These are phyloP conservation scores for Gambusia holbrooki DNA, from an alignment of 2,113 vertebrate species.

Conservation along the genomic window DNA sequence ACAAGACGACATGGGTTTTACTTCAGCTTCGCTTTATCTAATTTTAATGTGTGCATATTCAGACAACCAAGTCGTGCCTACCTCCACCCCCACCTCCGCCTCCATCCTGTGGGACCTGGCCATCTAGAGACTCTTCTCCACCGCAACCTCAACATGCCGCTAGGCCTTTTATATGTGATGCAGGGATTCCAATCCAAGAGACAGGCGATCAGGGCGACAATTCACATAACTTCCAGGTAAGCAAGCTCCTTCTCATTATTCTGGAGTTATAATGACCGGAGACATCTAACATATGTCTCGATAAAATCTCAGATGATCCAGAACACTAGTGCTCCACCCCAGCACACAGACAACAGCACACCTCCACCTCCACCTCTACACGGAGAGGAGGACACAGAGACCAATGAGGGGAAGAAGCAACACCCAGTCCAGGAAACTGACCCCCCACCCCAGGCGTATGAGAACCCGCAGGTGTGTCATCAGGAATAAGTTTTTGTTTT, in stretches of 20 bases:
- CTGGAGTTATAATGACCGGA: neutral
- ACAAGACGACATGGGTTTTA: too few species aligned
- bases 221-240: constrained; percentile 9
- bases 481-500: neutral
- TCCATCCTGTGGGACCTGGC: neutral
- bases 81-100: constrained; percentile 3
- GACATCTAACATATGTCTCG: neutral
- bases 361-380: neutral
- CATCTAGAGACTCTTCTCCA: rapidly evolving
- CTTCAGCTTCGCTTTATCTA: neutral
- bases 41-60: neutral
- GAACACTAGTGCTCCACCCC: neutral
- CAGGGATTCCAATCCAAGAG: constrained; percentile 73
- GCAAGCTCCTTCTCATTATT: constrained; percentile 12
- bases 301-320: constrained; percentile 8
- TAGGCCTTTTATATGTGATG: neutral
- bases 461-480: neutral
- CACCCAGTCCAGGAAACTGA: constrained; percentile 45
- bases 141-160: constrained; percentile 24
- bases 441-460: neutral
- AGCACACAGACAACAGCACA: neutral
- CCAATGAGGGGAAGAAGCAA: neutral
- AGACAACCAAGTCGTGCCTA: constrained; percentile 21
- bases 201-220: constrained; percentile 52
- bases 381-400: neutral